Percentiles rank a stretch among this genome's conserved stretches.
Conservation (phyloP, 2,797 vertebrate genomes). For the Betta splendens region DNA sequence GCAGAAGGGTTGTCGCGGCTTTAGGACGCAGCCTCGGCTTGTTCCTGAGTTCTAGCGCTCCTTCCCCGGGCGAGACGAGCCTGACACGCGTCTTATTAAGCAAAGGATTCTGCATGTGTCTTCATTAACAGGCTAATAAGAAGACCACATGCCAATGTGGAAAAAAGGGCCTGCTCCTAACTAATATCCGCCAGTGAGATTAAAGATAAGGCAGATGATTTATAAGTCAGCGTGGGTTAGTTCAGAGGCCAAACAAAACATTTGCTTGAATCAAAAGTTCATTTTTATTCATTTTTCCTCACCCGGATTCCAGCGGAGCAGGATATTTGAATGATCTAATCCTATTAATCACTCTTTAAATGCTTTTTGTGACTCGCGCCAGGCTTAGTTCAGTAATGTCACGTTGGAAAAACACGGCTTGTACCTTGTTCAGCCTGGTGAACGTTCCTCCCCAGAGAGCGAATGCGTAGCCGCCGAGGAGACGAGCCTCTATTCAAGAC, state of each 20-base stretch:
- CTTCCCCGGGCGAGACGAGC: conserved; percentile 65
- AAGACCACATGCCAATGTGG: conserved; percentile 69
- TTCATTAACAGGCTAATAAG: conserved; percentile 79
- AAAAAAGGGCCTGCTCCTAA: conserved; percentile 70
- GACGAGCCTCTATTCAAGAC: conserved; percentile 28
- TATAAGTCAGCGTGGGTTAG: conserved; percentile 56
- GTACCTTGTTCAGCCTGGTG: conserved; percentile 10
- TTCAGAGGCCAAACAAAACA: conserved; percentile 71
- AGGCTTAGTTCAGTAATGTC: conserved; percentile 23
- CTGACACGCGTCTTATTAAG: conserved; percentile 81
- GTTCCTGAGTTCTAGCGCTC: conserved; percentile 66
- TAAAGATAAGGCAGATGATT: conserved; percentile 71
- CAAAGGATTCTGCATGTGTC: conserved; percentile 73
- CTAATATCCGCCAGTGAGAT: conserved; percentile 69
- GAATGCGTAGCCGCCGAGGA: conserved; percentile 13
- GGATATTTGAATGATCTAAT: conserved; percentile 10
- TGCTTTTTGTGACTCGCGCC: conserved; percentile 2
- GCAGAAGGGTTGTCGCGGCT: conserved; percentile 61
- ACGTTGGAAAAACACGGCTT: conserved; percentile 23
- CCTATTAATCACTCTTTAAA: conserved; percentile 21
- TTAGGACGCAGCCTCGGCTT: conserved; percentile 59
- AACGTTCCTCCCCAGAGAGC: conserved; percentile 9
- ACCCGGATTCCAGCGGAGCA: background rate
- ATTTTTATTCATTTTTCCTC: conserved; percentile 15
- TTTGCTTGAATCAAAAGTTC: conserved; percentile 50